Base-by-base conservation (phyloP, 2,888 invertebrate species). In the Sarcophaga carnaria region DNA sequence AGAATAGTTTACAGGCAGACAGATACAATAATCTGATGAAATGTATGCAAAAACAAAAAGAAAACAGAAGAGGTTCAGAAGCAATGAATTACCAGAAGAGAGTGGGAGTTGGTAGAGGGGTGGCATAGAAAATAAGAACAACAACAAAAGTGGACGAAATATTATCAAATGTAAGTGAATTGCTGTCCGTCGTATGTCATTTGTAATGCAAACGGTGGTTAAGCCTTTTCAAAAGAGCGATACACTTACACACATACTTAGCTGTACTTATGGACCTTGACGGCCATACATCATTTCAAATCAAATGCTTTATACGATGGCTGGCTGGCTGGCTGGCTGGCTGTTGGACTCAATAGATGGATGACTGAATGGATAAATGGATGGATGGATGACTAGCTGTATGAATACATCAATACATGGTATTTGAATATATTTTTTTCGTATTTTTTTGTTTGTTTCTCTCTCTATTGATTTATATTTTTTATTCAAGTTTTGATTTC, bases 201-300 rank as follows among this genome's bases (percentile, higher is more conserved):
- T 87, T 83, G 80, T 69, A 81, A 84, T 79, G 75, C 78, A 85
- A 80, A 87, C 81, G 83, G 81, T 87, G 87, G 78, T 81, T 84
- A 64, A 74, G 83, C 82, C 85, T 80, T 37, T 37, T 83, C 76
- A 83, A 83, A 49, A 45, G 22, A 27, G 54, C 25, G 37, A 27
- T 60, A 60, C 62, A 62, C 63, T 20, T 60, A 45, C 27, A 60
- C 54, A 71, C 70, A 63, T n/a, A 27, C 66, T 66, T 63, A 62
- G 45, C 63, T 37, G 27, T 27, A 54, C 77, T 62, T 67, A 77
- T 83, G 80, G 83, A 78, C 81, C 84, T 17, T 54, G 54, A 84
- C 74, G 84, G 81, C 79, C 81, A 87, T 87, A 87, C 78, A 87
- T 87, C 87, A 87, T 87, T 87, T 84, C 71, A 81, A 70, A 81